Conservation (phyloP, 2,113 vertebrate genomes). For the Myiozetetes cayanensis region DNA sequence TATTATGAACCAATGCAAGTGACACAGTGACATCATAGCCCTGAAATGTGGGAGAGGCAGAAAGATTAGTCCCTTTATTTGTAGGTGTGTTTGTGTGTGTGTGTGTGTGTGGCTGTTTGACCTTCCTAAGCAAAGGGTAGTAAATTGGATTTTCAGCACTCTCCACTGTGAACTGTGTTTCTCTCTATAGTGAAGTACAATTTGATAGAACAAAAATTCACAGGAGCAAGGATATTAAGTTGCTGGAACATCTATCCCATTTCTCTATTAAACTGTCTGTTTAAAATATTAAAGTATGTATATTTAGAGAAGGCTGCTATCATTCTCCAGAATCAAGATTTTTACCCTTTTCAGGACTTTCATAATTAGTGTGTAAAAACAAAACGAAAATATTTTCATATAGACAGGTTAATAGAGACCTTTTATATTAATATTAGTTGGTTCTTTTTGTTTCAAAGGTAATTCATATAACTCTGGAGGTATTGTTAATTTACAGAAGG, state of each 20-base stretch:
- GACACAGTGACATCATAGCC: background rate
- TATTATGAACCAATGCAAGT: background rate
- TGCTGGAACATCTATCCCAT: background rate
- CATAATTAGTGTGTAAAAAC: background rate
- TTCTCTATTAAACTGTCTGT: background rate
- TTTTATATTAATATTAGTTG: slow-evolving; percentile 9
- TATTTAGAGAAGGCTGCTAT: background rate
- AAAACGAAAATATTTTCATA: background rate
- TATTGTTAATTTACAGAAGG: background rate
- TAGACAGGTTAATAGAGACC: background rate
- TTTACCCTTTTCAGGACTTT: background rate
- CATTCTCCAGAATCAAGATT: background rate
- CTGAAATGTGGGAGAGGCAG: background rate
- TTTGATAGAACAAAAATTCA: background rate
- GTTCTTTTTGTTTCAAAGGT: background rate
- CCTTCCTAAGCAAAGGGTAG: background rate
- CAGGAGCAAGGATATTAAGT: background rate
- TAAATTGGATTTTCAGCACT: background rate
- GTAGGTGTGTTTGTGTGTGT: background rate
- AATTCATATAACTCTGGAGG: background rate
- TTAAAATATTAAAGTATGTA: background rate
- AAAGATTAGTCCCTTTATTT: background rate
- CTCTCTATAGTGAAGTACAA: background rate
- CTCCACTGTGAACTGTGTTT: background rate
- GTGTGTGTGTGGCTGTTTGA: background rate